Evolutionary conservation across 1,140 invertebrate genomes (phyloP), one percentile per base, ranked within the genome.

Genomic region (Orchestia grillus): DNA sequence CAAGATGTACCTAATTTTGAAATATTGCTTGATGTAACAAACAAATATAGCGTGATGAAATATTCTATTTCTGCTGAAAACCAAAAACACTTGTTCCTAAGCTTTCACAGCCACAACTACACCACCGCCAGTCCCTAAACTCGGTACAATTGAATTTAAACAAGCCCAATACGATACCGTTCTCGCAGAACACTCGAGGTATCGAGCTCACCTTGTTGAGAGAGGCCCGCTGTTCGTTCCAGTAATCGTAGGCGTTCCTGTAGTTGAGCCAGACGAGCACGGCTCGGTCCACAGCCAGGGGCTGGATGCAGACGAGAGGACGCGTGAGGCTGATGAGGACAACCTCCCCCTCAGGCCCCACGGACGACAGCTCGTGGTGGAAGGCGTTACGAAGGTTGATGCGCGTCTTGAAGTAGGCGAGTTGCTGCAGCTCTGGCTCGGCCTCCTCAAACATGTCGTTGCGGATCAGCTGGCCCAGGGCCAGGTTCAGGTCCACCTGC

Each of bases 201-300:
- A n/a, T n/a, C n/a, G n/a, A n/a, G n/a, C 92, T 96, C 57, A 96
- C 96, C 95, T 98, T 98, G 97, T 99, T 99, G 0, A 99, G 97
- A 97, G 98, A 99, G 0, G 98, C 98, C 43, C 99, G 97, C 97
- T 99, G 99, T 97, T 99, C 99, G 97, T 99, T 99, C 99, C 99
- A 99, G 97, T 99, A 99, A 97, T 99, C 99, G 97, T 99, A 99
- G 0, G 99, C 99, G 97, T 99, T 99, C 97, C 99, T 99, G 97
- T 99, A 99, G 97, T 99, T 99, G 90, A 99, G 97, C 99, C 99
- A 99, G 19, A 99, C 99, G 0, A 99, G 98, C 96, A 99, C 99
- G 45, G 99, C 99, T 97, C 99, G 99, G 97, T 99, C 99, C 87
- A 99, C 98, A 6, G 99, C 99, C 97, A 99, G 98, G 0, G 99